Conservation (phyloP, 2,113 vertebrate species). For the Microcebus jonahi region DNA sequence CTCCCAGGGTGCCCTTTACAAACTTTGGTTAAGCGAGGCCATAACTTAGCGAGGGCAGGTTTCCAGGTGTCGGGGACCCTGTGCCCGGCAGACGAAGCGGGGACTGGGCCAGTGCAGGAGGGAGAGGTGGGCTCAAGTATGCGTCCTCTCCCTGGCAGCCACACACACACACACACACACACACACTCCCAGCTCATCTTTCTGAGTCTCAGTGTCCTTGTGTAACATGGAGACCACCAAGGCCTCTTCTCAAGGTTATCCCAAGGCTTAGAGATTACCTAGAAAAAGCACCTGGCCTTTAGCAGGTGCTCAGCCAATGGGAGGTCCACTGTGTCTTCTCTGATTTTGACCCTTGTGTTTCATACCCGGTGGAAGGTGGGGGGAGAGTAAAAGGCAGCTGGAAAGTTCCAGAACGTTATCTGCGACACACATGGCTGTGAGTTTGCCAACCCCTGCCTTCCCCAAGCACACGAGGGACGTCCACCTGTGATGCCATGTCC, state of each 20-base stretch:
- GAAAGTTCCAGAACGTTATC: not conserved
- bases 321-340: not conserved
- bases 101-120: not conserved
- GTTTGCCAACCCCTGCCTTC: not conserved
- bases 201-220: not conserved
- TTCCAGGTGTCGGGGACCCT: not conserved
- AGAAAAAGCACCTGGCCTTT: not conserved
- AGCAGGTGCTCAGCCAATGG: not conserved
- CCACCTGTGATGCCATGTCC: rapidly evolving
- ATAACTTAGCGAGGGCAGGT: not conserved
- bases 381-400: not conserved
- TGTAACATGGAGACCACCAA: not conserved
- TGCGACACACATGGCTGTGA: not conserved
- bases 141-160: not conserved
- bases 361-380: not conserved
- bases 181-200: not conserved
- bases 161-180: not conserved
- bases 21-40: conserved; percentile 69
- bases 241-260: not conserved
- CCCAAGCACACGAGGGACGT: not conserved
- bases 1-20: conserved; percentile 68
- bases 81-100: not conserved
- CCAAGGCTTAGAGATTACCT: too few relatives aligned
- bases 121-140: not conserved
- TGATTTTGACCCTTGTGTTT: not conserved